Evolutionary conservation across 2,113 vertebrate species (phyloP).

Genomic region (Gnathonemus longibarbis): DNA sequence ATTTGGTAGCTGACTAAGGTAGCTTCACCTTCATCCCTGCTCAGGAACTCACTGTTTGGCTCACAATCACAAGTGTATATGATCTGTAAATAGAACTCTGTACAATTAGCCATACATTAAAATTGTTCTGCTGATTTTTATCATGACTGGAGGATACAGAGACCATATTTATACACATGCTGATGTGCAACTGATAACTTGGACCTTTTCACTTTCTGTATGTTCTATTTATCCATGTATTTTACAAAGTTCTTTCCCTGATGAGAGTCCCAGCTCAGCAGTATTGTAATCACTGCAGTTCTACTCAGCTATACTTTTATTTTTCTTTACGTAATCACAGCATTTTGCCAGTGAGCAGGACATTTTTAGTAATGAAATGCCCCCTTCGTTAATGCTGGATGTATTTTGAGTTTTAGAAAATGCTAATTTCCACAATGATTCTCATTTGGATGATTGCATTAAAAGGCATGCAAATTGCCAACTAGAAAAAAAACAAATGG

Average conservation of each 20-base stretch:
- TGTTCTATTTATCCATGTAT: not conserved
- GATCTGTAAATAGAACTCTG: slow-evolving; percentile 61
- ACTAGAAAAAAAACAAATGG: slow-evolving; percentile 5
- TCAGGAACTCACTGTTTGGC: slow-evolving; percentile 53
- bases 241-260: slow-evolving; percentile 1
- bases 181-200: not conserved
- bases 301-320: not conserved
- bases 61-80: slow-evolving; percentile 49
- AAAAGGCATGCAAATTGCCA: not conserved
- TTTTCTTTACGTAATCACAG: not conserved
- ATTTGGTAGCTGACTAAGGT: slow-evolving; percentile 36
- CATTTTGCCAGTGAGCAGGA: not conserved
- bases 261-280: not conserved
- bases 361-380: not conserved
- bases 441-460: not conserved
- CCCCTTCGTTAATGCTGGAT: not conserved
- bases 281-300: not conserved
- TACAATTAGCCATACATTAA: slow-evolving; percentile 61
- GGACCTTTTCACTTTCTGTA: not conserved
- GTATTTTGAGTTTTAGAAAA: not conserved
- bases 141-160: slow-evolving; percentile 35
- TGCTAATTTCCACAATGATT: not conserved
- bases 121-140: slow-evolving; percentile 43
- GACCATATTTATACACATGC: not conserved
- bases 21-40: slow-evolving; percentile 39